Evolutionary conservation across 2,797 vertebrate species (phyloP).

Genomic region (Artibeus lituratus): DNA sequence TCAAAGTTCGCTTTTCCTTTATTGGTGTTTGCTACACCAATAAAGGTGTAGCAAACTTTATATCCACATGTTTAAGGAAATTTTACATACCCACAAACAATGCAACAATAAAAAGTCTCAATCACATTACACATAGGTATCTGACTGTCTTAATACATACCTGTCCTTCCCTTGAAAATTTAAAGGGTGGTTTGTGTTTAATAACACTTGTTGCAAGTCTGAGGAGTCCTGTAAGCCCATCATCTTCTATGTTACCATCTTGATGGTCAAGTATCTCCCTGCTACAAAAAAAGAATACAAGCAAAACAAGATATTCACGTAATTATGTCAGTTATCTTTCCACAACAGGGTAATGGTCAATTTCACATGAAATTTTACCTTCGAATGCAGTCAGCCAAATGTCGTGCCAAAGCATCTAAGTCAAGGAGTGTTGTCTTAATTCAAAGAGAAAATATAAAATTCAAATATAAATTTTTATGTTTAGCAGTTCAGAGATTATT

Average conservation of each 20-base stretch:
- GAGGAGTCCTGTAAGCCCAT: slow-evolving; percentile 94
- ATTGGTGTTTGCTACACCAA: too few species aligned
- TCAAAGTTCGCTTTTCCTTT: slow-evolving; percentile 26
- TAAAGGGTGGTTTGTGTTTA: slow-evolving; percentile 98
- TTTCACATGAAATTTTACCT: slow-evolving; percentile 85
- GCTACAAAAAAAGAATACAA: slow-evolving; percentile 77
- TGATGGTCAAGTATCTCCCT: slow-evolving; percentile 98
- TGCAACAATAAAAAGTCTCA: neutral
- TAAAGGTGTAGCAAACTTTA: neutral
- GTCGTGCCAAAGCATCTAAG: slow-evolving; percentile 95
- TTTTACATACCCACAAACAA: neutral
- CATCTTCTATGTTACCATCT: slow-evolving; percentile 95
- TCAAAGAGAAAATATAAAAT: slow-evolving; percentile 71
- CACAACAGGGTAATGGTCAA: neutral
- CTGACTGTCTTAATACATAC: slow-evolving; percentile 69
- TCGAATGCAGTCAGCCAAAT: slow-evolving; percentile 97
- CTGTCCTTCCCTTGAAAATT: slow-evolving; percentile 96
- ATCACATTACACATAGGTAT: neutral
- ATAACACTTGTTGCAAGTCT: slow-evolving; percentile 96
- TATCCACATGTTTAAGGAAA: neutral
- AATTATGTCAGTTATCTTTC: slow-evolving; percentile 17
- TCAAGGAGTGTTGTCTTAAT: slow-evolving; percentile 96
- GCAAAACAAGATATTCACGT: neutral
- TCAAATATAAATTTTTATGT: slow-evolving; percentile 28
- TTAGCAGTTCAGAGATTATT: neutral